Conservation (phyloP, 2,113 vertebrate genomes). For the Grammomys dolichurus region DNA sequence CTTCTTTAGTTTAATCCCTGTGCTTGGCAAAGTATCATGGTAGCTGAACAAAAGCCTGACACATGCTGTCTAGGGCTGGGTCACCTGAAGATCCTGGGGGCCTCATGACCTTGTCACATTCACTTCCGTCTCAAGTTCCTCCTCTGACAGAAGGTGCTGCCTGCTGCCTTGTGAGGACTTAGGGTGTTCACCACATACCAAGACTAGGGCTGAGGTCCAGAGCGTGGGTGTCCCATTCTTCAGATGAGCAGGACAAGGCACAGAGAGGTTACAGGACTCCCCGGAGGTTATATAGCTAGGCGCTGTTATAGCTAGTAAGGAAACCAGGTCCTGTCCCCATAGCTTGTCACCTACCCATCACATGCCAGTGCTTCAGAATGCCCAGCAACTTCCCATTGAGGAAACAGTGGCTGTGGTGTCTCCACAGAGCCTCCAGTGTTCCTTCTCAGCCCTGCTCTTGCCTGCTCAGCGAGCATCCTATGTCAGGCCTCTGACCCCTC, state of each 20-base stretch:
- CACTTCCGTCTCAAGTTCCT: not conserved
- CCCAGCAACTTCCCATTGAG: not conserved
- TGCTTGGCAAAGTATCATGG: accelerated
- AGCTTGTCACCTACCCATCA: not conserved
- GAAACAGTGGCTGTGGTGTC: accelerated
- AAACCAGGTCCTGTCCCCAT: not conserved
- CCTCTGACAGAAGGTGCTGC: not conserved
- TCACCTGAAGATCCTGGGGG: accelerated
- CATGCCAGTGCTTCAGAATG: not conserved
- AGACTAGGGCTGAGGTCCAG: not conserved
- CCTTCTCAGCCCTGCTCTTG: too few species aligned
- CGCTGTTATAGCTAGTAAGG: not conserved
- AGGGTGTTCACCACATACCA: accelerated
- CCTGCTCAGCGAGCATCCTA: accelerated
- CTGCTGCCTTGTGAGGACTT: accelerated
- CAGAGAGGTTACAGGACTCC: not conserved
- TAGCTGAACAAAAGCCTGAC: not conserved
- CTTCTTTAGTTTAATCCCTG: not conserved
- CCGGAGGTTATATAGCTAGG: too few species aligned
- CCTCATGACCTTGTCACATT: not conserved
- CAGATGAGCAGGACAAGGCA: not conserved
- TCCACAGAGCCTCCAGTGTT: too few species aligned
- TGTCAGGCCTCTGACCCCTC: accelerated
- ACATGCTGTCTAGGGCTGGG: too few species aligned
- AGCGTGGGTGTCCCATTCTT: not conserved